Evolutionary conservation across 2,113 vertebrate genomes (phyloP).

Genomic region (Erythrocebus patas): DNA sequence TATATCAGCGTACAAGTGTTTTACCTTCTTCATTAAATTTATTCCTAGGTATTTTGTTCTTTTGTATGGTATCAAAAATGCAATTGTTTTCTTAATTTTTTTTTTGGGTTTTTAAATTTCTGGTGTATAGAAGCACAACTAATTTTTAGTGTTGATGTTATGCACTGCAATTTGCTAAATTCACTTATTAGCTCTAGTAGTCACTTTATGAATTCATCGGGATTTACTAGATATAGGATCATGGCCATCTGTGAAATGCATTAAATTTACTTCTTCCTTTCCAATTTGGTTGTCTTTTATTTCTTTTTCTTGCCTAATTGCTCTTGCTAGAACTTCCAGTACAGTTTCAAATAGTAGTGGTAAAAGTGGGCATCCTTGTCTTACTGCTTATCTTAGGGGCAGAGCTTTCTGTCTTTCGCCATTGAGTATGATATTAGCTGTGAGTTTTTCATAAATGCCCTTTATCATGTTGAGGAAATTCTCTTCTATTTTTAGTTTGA

Average conservation of each 20-base stretch:
- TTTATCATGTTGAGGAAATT: not conserved
- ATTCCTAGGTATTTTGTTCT: not conserved
- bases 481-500: not conserved
- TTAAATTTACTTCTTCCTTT: not conserved
- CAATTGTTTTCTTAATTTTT: constrained; percentile 3
- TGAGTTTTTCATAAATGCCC: not conserved
- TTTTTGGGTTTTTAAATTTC: not conserved
- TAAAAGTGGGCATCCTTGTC: not conserved
- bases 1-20: not conserved
- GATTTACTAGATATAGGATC: not conserved
- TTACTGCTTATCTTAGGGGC: not conserved
- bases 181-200: not conserved
- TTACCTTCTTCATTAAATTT: not conserved
- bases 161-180: not conserved
- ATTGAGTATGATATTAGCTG: not conserved
- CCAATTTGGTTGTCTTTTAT: not conserved
- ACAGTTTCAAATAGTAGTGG: not conserved
- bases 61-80: not conserved
- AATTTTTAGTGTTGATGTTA: not conserved
- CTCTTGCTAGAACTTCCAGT: not conserved
- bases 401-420: not conserved
- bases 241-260: not conserved
- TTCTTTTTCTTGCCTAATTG: not conserved
- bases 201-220: not conserved
- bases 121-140: not conserved